A percentile compares a stretch with the other conserved stretches of the same genome.
These are phyloP conservation scores for Gallinago paraguaiae DNA, from an alignment of 2,113 vertebrate genomes.

Conservation along the genomic window DNA sequence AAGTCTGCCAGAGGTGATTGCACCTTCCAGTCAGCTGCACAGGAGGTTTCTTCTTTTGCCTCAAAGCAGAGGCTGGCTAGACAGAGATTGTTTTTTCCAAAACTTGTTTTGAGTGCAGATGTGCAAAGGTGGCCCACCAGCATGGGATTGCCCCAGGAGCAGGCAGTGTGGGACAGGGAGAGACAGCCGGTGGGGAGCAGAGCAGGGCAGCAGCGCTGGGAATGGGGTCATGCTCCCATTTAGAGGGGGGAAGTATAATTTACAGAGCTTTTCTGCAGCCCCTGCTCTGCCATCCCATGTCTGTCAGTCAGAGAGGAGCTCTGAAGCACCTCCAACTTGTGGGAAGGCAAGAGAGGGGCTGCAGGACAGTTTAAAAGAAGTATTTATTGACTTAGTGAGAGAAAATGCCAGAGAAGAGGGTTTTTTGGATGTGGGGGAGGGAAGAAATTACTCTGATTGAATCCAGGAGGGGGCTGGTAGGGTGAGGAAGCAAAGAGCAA, in stretches of 20 bases:
- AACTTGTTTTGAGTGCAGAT: background rate
- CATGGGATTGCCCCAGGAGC: background rate
- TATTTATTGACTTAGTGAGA: background rate
- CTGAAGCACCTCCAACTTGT: background rate
- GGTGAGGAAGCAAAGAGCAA: conserved; percentile 13
- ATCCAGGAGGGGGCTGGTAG: background rate
- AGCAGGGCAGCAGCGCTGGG: fast-evolving
- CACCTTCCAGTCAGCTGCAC: background rate
- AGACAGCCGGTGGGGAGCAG: background rate
- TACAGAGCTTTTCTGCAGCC: background rate
- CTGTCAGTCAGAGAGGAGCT: background rate
- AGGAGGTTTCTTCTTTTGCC: background rate
- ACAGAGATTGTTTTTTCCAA: background rate
- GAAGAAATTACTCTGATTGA: background rate
- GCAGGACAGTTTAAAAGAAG: background rate
- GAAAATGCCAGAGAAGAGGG: background rate
- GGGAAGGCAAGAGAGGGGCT: background rate
- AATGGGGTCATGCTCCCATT: background rate
- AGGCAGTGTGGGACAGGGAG: background rate
- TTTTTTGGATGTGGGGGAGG: background rate
- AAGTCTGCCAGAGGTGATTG: background rate
- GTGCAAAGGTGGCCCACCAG: background rate
- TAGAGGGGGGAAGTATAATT: background rate
- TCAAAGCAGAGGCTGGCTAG: background rate
- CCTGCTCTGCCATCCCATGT: background rate